These are phyloP conservation scores for Protomyctophum bolini DNA, from an alignment of 2,113 vertebrate species.

Conservation along the genomic window DNA sequence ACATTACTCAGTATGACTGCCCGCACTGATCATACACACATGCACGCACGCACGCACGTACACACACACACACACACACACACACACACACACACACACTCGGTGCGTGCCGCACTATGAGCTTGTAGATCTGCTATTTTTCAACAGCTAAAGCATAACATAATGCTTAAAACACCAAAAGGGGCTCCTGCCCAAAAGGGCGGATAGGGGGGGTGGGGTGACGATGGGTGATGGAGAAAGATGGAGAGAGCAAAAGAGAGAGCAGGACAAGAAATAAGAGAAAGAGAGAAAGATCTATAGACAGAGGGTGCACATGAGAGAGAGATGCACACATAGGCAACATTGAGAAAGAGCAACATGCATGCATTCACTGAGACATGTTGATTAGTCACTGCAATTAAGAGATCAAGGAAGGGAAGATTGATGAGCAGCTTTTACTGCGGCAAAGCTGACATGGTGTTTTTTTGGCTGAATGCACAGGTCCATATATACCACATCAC, in stretches of 20 bases:
- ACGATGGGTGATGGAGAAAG: background rate
- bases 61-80: too few species aligned
- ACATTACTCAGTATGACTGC: too few species aligned
- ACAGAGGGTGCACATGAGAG: too few species aligned
- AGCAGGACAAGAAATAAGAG: background rate
- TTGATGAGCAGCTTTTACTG: background rate
- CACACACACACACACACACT: too few species aligned
- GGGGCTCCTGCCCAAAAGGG: background rate
- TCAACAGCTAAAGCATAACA: too few species aligned
- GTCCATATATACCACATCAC: background rate
- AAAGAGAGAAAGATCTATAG: background rate
- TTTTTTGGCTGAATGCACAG: slow-evolving; percentile 8
- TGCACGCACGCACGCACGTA: too few species aligned
- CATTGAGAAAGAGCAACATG: background rate
- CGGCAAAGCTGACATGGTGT: slow-evolving; percentile 26
- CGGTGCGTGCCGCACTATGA: too few species aligned
- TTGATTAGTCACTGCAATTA: slow-evolving; percentile 8
- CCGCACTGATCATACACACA: too few species aligned
- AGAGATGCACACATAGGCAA: background rate
- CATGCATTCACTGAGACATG: background rate
- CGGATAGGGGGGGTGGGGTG: background rate
- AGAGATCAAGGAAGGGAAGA: background rate
- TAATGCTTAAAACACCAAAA: too few species aligned
- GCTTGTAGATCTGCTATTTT: too few species aligned
- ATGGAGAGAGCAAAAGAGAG: background rate